Conservation (phyloP, 2,113 vertebrate genomes). For the Microcebus murinus region DNA sequence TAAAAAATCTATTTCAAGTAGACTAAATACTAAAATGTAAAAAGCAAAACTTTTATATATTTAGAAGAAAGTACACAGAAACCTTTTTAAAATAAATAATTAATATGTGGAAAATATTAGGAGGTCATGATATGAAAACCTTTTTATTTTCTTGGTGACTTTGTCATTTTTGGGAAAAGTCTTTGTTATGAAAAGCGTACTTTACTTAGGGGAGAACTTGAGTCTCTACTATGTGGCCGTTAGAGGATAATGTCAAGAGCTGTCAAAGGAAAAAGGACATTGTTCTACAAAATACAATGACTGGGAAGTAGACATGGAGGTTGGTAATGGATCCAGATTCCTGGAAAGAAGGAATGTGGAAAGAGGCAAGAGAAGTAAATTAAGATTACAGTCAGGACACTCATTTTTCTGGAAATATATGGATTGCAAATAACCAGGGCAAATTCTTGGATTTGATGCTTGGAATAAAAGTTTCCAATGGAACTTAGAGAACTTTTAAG, state of each 20-base stretch:
- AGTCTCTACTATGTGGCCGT: neutral
- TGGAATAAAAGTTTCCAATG: neutral
- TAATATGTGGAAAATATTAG: conserved; percentile 1
- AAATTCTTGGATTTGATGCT: neutral
- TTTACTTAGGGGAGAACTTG: neutral
- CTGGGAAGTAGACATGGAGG: neutral
- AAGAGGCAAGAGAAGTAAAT: neutral
- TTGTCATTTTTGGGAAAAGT: neutral
- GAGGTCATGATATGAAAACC: neutral
- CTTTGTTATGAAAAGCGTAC: neutral
- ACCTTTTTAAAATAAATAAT: neutral
- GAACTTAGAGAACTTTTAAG: neutral
- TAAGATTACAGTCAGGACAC: neutral
- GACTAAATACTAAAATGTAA: neutral
- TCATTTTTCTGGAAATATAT: neutral
- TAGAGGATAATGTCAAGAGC: neutral
- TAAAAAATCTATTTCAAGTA: neutral
- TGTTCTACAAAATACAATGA: neutral
- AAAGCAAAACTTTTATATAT: neutral
- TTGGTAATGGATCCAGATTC: neutral
- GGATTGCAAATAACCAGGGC: neutral
- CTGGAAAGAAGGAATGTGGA: neutral
- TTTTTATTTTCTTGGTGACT: neutral
- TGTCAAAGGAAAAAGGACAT: neutral
- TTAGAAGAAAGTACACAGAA: neutral